A percentile compares a stretch with the other conserved stretches of the same genome.
These are phyloP conservation scores for Ricordea florida DNA, from an alignment of 92 coral and sea anemone genomes.

Conservation along the genomic window DNA sequence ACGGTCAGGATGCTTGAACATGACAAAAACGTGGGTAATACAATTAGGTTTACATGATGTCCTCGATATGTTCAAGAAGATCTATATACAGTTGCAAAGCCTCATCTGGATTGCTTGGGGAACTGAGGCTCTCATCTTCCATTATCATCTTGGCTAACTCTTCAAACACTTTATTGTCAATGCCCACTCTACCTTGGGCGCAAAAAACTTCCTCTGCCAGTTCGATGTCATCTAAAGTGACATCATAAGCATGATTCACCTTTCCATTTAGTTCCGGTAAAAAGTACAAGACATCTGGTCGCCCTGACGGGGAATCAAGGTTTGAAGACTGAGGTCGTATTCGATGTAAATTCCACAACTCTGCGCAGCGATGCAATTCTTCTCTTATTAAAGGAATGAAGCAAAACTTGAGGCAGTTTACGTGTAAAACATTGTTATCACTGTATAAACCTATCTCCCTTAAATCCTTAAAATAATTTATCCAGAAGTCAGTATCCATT, in stretches of 20 bases:
- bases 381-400: background rate
- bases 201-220: background rate
- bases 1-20: too few species aligned
- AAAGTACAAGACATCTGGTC: constrained; percentile 5
- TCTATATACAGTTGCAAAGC: constrained; percentile 32
- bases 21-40: background rate
- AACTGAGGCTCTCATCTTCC: constrained; percentile 18
- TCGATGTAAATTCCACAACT: background rate
- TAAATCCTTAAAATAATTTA: constrained; percentile 1
- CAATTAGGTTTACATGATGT: constrained; percentile 4
- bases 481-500: constrained; percentile 3
- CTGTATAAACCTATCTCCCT: constrained; percentile 6
- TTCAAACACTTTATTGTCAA: background rate
- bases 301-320: background rate
- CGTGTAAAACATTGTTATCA: background rate
- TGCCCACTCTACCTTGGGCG: background rate
- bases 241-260: background rate
- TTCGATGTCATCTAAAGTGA: too few species aligned
- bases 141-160: constrained; percentile 20
- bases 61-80: constrained; percentile 17
- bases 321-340: constrained; percentile 1
- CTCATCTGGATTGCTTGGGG: constrained; percentile 36
- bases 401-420: background rate
- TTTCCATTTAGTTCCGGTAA: background rate
- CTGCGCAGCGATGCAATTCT: background rate